These are phyloP conservation scores for Acrobeloides nanus DNA, from an alignment of 2,888 invertebrate genomes.

Conservation along the genomic window DNA sequence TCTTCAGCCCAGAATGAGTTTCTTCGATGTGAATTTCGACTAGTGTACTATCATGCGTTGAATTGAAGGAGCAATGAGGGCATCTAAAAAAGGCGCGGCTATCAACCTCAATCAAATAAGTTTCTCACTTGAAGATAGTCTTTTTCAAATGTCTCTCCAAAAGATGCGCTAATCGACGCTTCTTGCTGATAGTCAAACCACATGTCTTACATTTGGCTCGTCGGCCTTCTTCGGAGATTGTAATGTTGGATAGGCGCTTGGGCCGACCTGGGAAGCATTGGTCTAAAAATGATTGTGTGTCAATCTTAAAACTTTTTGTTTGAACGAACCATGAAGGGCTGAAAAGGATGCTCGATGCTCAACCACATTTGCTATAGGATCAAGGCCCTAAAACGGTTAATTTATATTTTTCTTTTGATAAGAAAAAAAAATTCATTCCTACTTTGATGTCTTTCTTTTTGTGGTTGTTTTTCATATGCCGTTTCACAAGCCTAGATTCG, in stretches of 20 bases:
- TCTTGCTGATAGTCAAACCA: constrained; percentile 26
- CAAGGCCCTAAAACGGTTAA: constrained; percentile 25
- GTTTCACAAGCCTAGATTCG: constrained; percentile 30
- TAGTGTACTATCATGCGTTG: constrained; percentile 16
- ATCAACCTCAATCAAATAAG: neutral
- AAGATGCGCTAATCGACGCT: constrained; percentile 31
- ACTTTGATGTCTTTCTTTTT: constrained; percentile 26
- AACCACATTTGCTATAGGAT: constrained; percentile 37
- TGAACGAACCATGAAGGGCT: constrained; percentile 31
- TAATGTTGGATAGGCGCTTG: constrained; percentile 35
- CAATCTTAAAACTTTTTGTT: no score
- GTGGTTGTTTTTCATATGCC: constrained; percentile 35
- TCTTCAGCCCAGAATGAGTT: constrained; percentile 13
- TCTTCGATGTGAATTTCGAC: constrained; percentile 22
- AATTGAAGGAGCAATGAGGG: constrained; percentile 20
- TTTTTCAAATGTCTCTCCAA: constrained; percentile 29
- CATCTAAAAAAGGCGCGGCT: no score
- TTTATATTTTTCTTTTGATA: no score
- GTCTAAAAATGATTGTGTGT: no score
- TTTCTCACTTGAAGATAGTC: constrained; percentile 22
- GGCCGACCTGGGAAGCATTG: constrained; percentile 39
- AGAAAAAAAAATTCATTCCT: no score
- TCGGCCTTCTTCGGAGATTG: constrained; percentile 31
- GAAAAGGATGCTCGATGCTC: constrained; percentile 29
- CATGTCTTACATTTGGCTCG: constrained; percentile 33